phyloP scores from a whole-genome alignment of 2,888 invertebrate genomes.

The Zaprionus bogoriensis region DNA sequence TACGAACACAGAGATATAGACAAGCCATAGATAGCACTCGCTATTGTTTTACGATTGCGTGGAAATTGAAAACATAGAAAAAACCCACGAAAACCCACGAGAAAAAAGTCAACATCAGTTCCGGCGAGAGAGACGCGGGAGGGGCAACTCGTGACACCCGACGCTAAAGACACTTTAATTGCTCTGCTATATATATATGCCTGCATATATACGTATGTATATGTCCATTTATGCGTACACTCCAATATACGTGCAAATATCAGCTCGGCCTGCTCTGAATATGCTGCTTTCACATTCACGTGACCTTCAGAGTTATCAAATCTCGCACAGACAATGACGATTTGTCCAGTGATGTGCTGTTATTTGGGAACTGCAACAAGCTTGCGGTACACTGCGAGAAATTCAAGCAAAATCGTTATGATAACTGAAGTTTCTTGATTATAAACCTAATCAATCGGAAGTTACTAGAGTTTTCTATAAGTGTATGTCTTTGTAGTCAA shows the following conservation, averaged over 20 bases:
- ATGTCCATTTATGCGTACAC: neutral
- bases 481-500: too few relatives aligned
- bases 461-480: too few relatives aligned
- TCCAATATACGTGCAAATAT: neutral
- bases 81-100: conserved; percentile 5
- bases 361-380: conserved; percentile 66
- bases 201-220: conserved; percentile 6
- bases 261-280: conserved; percentile 16
- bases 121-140: too few relatives aligned
- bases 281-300: conserved; percentile 65
- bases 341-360: conserved; percentile 17
- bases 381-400: neutral
- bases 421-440: too few relatives aligned
- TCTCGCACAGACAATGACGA: conserved; percentile 30
- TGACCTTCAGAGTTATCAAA: conserved; percentile 68
- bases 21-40: conserved; percentile 60
- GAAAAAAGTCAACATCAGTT: conserved; percentile 46
- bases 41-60: conserved; percentile 74
- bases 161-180: conserved; percentile 76
- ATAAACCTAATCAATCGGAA: too few relatives aligned
- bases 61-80: conserved; percentile 62
- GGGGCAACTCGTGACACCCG: conserved; percentile 31
- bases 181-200: conserved; percentile 53
- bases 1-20: conserved; percentile 23
- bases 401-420: too few relatives aligned